Conservation (phyloP, 2,113 vertebrate species). For the Macquaria australasica region DNA sequence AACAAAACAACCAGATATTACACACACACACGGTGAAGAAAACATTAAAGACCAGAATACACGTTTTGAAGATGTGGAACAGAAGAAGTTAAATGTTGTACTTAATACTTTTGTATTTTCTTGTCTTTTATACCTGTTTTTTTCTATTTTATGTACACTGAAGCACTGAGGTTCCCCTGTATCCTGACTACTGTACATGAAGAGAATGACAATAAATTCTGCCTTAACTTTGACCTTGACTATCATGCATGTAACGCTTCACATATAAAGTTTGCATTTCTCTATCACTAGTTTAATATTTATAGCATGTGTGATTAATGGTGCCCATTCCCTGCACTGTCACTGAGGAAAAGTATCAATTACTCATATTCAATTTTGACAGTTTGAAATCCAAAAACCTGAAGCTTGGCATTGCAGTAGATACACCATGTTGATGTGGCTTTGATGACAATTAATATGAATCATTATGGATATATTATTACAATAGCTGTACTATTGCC, state of each 20-base stretch:
- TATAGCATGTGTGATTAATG: constrained; percentile 46
- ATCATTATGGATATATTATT: neutral
- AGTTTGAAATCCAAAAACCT: neutral
- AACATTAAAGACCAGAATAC: neutral
- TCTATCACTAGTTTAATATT: neutral
- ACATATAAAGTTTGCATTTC: neutral
- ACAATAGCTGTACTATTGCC: neutral
- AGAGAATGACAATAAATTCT: neutral
- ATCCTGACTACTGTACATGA: neutral
- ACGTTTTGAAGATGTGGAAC: neutral
- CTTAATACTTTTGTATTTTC: neutral
- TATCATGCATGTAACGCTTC: neutral
- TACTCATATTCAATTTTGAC: constrained; percentile 26
- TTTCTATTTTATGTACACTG: too few species aligned
- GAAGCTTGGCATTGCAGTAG: neutral
- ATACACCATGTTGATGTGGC: neutral
- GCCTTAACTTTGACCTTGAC: neutral
- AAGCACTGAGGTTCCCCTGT: neutral
- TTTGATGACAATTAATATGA: neutral
- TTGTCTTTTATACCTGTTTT: neutral
- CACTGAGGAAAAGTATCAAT: constrained; percentile 33
- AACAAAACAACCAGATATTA: neutral
- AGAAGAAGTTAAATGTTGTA: neutral
- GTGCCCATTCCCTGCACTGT: neutral
- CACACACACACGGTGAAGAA: neutral